Evolutionary conservation across 2,888 invertebrate genomes (phyloP).

Genomic region (Pterostichus niger): DNA sequence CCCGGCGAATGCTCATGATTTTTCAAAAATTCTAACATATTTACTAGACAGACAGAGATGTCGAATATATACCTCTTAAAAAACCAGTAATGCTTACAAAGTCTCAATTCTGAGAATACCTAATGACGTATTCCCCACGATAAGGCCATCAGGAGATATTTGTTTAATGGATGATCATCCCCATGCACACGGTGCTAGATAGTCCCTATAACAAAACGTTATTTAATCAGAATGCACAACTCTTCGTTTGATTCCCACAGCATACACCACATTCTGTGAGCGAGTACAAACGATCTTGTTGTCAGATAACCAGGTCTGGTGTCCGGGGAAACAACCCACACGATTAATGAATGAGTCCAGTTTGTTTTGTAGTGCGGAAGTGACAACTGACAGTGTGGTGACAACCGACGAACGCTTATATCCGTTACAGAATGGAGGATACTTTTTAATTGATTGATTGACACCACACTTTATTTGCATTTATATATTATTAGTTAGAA

Average conservation of each 20-base stretch:
- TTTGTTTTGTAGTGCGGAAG: constrained; percentile 26
- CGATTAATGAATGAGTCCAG: constrained; percentile 42
- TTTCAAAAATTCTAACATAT: too few relatives aligned
- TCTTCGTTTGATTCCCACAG: constrained; percentile 19
- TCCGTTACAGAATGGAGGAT: not conserved
- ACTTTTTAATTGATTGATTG: not conserved
- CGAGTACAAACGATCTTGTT: constrained; percentile 17
- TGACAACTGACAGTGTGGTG: constrained; percentile 29
- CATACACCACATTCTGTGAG: not conserved
- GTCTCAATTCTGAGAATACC: too few relatives aligned
- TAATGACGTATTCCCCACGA: too few relatives aligned
- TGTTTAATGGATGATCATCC: not conserved
- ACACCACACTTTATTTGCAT: too few relatives aligned
- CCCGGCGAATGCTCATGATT: too few relatives aligned
- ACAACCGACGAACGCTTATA: not conserved
- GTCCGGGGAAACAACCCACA: constrained; percentile 28
- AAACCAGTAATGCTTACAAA: too few relatives aligned
- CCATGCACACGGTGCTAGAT: not conserved
- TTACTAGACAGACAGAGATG: too few relatives aligned
- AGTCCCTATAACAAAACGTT: constrained; percentile 5
- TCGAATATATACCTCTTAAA: too few relatives aligned
- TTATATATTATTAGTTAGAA: too few relatives aligned
- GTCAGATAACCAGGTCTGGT: constrained; percentile 26
- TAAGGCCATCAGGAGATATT: too few relatives aligned
- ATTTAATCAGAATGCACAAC: not conserved